Evolutionary conservation across 2,888 invertebrate genomes (phyloP).

Genomic region (Thyatira batis): DNA sequence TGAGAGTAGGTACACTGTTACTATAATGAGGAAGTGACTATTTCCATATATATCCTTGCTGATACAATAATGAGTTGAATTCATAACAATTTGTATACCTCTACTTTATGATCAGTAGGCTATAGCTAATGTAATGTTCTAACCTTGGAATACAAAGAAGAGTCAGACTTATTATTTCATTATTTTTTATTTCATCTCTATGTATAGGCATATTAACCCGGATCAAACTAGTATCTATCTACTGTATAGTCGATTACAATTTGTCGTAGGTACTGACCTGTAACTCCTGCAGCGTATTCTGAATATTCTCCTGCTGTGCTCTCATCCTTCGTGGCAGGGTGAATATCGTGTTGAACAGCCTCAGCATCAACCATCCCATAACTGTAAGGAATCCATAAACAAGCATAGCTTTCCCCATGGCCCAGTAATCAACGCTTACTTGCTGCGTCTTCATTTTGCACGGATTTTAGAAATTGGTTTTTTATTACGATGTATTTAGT

Average conservation of each 20-base stretch:
- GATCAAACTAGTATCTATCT: not conserved
- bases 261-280: slow-evolving; percentile 47
- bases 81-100: too few relatives aligned
- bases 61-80: too few relatives aligned
- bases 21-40: too few relatives aligned
- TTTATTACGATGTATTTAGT: not conserved
- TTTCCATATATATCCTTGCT: too few relatives aligned
- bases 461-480: not conserved
- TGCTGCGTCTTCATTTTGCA: slow-evolving; percentile 84
- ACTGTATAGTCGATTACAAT: too few relatives aligned
- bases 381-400: slow-evolving; percentile 84
- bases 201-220: too few relatives aligned
- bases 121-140: too few relatives aligned
- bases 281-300: slow-evolving; percentile 75
- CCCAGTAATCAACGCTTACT: slow-evolving; percentile 85
- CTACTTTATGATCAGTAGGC: too few relatives aligned
- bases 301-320: slow-evolving; percentile 77
- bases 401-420: slow-evolving; percentile 84
- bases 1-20: too few relatives aligned
- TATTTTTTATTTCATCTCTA: too few relatives aligned
- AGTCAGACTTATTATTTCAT: too few relatives aligned
- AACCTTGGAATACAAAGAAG: too few relatives aligned
- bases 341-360: slow-evolving; percentile 85
- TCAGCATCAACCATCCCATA: slow-evolving; percentile 85
- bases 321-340: slow-evolving; percentile 84